Evolutionary conservation across 2,888 invertebrate species (phyloP), one percentile per base, ranked within the genome.

Genomic region (Diploptera punctata): DNA sequence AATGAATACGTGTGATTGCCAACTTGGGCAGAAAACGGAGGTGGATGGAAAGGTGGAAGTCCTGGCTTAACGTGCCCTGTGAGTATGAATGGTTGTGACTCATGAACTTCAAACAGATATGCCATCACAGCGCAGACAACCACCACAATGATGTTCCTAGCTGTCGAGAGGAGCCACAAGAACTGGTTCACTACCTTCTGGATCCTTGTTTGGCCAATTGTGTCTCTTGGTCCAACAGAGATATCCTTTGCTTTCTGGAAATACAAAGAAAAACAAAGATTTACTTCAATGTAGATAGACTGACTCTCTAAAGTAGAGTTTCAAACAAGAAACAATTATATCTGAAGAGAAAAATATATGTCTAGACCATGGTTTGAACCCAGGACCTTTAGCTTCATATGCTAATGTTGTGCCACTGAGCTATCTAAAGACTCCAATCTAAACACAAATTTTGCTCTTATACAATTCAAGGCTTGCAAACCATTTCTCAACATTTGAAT

Each of bases 71-170:
- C 90, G 74, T 89, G 86, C 38, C 90, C 89, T 31, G 91, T 91
- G 18, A 92, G 84, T 57, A 87, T 85, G 78, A 92, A 91, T 0
- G 91, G 91, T 75, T 87, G 83, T 16, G 81, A 80, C 38, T 86
- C 83, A 79, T 87, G 85, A 52, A 85, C 82, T 80, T 90, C 89
- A 80, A 90, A 88, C 78, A 87, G 83, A 82, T 89, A 91, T 0
- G 90, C 90, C 68, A 91, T 83, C 5, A 87, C 84, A 0, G 89
- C 90, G 80, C 91, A 91, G 19, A 89, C 82, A 24, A 93, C 85
- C 72, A 94, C 93, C 29, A 93, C 89, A 52, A 92, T 84, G 76
- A 93, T 93, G 83, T 93, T 93, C 74, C 93, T 84, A 0, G 91
- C 89, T 29, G 92, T 92, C 72, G 91, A 89, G 62, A 92, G 83